phyloP scores from a whole-genome alignment of 1,140 invertebrate genomes.

The Ctenoplectra terminalis region DNA sequence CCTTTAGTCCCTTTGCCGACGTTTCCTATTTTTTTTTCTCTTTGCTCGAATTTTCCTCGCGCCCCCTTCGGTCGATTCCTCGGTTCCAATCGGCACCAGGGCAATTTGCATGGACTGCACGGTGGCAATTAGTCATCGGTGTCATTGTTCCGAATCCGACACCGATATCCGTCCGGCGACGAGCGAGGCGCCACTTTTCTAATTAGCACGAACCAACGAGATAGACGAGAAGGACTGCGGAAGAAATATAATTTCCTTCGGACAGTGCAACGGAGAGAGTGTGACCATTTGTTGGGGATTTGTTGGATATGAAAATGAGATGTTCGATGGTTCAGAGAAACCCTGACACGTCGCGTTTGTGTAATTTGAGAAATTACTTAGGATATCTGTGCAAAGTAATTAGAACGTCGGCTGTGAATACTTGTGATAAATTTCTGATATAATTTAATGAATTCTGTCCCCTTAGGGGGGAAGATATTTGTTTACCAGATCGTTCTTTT shows the following conservation, averaged over 20 bases:
- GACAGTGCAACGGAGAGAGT: neutral
- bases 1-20: neutral
- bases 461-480: neutral
- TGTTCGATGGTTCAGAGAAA: neutral
- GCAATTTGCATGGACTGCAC: neutral
- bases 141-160: constrained; percentile 35
- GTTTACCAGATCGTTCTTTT: neutral
- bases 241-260: neutral
- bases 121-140: constrained; percentile 44
- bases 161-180: constrained; percentile 16
- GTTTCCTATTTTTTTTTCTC: too few species aligned
- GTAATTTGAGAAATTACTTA: neutral
- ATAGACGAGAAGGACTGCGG: neutral
- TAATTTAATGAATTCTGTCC: too few species aligned
- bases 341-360: too few species aligned
- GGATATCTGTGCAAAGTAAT: neutral
- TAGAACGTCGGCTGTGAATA: neutral
- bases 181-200: constrained; percentile 45
- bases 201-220: constrained; percentile 28
- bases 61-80: neutral
- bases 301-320: neutral
- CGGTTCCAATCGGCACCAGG: neutral
- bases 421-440: too few species aligned
- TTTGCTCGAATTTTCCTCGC: neutral
- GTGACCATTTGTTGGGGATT: neutral